phyloP scores from a whole-genome alignment of 2,888 invertebrate genomes.

The Megastigmus dorsalis region DNA sequence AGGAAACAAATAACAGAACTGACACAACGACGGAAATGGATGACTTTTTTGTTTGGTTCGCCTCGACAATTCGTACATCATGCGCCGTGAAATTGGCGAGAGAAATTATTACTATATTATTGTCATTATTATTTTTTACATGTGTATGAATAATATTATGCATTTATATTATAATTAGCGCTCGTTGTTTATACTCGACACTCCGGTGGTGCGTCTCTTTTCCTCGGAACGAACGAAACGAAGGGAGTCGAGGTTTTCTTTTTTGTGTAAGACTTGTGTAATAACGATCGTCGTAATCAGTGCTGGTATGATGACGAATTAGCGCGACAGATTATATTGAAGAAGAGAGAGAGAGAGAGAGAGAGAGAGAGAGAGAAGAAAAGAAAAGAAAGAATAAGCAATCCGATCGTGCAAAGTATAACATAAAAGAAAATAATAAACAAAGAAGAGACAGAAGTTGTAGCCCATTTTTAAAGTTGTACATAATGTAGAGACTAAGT shows the following conservation, averaged over 20 bases:
- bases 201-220: constrained; percentile 20
- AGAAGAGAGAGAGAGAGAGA: not conserved
- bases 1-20: not conserved
- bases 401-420: constrained; percentile 26
- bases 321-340: not conserved
- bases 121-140: too few relatives aligned
- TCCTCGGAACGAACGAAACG: not conserved
- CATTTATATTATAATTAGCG: constrained; percentile 17
- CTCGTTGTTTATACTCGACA: constrained; percentile 41
- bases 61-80: not conserved
- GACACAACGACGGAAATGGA: too few relatives aligned
- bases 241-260: not conserved
- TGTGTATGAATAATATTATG: constrained; percentile 41
- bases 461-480: constrained; percentile 70
- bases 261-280: not conserved
- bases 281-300: not conserved
- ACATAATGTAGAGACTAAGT: constrained; percentile 70
- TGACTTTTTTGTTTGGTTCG: constrained; percentile 5
- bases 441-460: constrained; percentile 33
- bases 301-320: not conserved
- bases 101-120: constrained; percentile 33
- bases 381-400: constrained; percentile 37
- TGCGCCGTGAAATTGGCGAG: not conserved
- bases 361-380: not conserved
- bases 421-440: too few relatives aligned